Conservation (phyloP, 1,140 invertebrate genomes). For the Eciton burchellii region DNA sequence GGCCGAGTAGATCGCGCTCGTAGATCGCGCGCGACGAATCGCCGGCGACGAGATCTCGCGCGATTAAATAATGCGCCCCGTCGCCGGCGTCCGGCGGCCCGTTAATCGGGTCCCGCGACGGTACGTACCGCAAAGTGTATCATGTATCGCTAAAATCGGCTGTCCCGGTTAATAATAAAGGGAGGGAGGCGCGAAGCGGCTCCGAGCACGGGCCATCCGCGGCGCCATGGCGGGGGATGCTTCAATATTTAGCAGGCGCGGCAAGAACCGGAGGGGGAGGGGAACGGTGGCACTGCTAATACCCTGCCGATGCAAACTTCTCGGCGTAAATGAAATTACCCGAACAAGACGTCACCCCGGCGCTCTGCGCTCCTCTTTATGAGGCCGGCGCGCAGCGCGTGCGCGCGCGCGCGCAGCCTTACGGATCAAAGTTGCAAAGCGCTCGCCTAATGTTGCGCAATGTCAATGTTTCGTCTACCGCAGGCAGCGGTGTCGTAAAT, state of each 20-base stretch:
- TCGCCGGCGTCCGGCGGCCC: neutral
- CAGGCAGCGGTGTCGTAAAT: constrained; percentile 44
- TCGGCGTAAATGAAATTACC: constrained; percentile 57
- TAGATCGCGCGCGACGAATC: constrained; percentile 42
- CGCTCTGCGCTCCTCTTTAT: constrained; percentile 32
- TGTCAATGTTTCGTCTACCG: constrained; percentile 46
- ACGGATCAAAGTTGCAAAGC: constrained; percentile 53
- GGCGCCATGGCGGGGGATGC: too few relatives aligned
- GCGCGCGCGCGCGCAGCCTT: constrained; percentile 1
- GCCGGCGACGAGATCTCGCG: constrained; percentile 8
- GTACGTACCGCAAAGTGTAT: constrained; percentile 32
- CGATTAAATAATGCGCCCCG: constrained; percentile 44
- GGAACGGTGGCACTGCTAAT: constrained; percentile 12
- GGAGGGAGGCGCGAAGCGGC: neutral
- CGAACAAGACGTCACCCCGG: constrained; percentile 54
- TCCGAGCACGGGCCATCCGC: neutral
- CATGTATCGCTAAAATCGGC: constrained; percentile 51
- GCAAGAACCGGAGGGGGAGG: neutral
- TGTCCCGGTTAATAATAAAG: constrained; percentile 41
- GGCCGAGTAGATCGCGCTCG: too few relatives aligned
- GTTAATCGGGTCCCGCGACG: constrained; percentile 43
- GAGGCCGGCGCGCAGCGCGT: neutral
- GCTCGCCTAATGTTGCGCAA: constrained; percentile 42
- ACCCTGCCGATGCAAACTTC: constrained; percentile 57
- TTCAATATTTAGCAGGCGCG: constrained; percentile 48